These are phyloP conservation scores for Myiotriccus ornatus DNA, from an alignment of 2,797 vertebrate genomes.

Conservation along the genomic window DNA sequence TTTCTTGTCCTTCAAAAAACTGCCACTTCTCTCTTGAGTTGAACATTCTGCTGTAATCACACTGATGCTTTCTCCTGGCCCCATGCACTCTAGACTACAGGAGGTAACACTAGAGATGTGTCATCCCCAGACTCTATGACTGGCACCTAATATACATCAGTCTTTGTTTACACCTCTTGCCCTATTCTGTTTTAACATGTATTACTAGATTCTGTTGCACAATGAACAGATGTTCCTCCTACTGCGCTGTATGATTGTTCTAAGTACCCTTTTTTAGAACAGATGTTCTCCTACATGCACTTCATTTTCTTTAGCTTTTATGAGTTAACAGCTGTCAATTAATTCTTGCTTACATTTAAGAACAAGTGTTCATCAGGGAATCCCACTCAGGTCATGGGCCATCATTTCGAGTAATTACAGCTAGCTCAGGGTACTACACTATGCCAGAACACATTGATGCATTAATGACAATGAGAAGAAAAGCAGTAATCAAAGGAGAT, in stretches of 20 bases:
- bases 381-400: not conserved
- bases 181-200: not conserved
- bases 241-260: not conserved
- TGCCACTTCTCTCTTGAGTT: not conserved
- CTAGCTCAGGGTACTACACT: not conserved
- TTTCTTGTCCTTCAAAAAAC: not conserved
- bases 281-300: not conserved
- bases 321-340: not conserved
- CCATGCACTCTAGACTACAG: not conserved
- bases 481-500: not conserved
- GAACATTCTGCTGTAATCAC: not conserved
- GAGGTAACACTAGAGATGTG: not conserved
- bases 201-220: not conserved
- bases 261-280: not conserved
- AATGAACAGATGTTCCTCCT: slow-evolving; percentile 2
- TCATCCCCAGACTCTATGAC: not conserved
- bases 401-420: not conserved
- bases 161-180: not conserved
- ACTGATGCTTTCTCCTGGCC: not conserved
- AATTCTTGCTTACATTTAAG: not conserved
- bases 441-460: not conserved
- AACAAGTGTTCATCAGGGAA: not conserved
- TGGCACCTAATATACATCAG: not conserved
- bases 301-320: not conserved
- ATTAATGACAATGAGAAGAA: not conserved